Conservation (phyloP, 2,113 vertebrate genomes). For the Notarius quadriscutis region DNA sequence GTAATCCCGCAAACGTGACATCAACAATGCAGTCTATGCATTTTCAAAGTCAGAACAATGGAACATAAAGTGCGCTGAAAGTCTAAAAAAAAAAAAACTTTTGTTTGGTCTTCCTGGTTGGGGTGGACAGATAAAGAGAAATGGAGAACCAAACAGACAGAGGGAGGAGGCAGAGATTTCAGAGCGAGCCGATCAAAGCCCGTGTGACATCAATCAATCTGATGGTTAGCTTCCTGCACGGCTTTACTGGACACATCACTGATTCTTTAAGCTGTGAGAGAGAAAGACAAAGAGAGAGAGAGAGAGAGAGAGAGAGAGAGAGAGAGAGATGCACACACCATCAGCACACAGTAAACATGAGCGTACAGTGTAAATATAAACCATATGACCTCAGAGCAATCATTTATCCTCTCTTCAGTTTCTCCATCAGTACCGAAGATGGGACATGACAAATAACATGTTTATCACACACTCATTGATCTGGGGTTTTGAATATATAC, state of each 20-base stretch:
- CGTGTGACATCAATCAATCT: slow-evolving; percentile 82
- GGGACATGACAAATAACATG: not conserved
- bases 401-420: not conserved
- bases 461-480: not conserved
- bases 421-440: not conserved
- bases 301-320: slow-evolving; percentile 33
- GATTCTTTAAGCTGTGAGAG: slow-evolving; percentile 75
- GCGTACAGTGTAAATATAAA: not conserved
- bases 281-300: slow-evolving; percentile 16
- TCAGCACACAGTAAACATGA: not conserved
- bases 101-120: not conserved
- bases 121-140: slow-evolving; percentile 7
- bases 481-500: not conserved
- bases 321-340: not conserved
- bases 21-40: not conserved
- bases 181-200: slow-evolving; percentile 73
- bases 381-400: too few relatives aligned
- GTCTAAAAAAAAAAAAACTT: not conserved
- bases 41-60: not conserved
- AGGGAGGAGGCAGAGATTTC: slow-evolving; percentile 63
- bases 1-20: not conserved
- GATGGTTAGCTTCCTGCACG: slow-evolving; percentile 54
- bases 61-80: not conserved
- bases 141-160: slow-evolving; percentile 25
- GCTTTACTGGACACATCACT: slow-evolving; percentile 76